A percentile compares a stretch with the other conserved stretches of the same genome.
phyloP scores from a whole-genome alignment of 2,888 invertebrate genomes.

The Orchestes rusci region DNA sequence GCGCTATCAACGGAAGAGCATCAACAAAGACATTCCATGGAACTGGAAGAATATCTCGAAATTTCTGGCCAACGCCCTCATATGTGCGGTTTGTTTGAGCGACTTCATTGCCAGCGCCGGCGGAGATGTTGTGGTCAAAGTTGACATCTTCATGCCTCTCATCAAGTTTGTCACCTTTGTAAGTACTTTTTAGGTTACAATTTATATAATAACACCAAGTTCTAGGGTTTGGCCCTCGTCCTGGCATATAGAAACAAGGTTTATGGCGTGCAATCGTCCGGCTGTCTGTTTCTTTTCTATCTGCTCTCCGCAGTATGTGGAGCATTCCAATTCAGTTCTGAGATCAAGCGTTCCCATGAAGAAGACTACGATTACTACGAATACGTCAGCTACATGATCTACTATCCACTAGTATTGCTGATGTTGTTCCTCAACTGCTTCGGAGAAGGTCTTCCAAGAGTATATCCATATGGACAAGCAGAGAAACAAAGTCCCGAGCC shows the following conservation, averaged over 20 bases:
- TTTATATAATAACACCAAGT: neutral
- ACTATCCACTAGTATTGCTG: constrained; percentile 37
- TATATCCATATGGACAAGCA: constrained; percentile 25
- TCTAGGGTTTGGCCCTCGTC: constrained; percentile 22
- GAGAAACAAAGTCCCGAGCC: constrained; percentile 27
- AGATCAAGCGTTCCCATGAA: constrained; percentile 18
- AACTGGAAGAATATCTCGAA: constrained; percentile 60
- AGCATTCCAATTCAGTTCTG: constrained; percentile 25
- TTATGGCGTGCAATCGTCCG: constrained; percentile 50
- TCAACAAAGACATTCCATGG: constrained; percentile 67
- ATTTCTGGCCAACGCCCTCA: constrained; percentile 52
- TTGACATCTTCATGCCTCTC: constrained; percentile 69
- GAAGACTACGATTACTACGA: constrained; percentile 23
- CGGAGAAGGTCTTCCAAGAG: constrained; percentile 36
- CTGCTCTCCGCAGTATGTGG: constrained; percentile 44
- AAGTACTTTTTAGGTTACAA: constrained; percentile 45
- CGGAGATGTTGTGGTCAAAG: constrained; percentile 51
- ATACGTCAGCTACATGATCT: constrained; percentile 36
- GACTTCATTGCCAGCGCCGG: constrained; percentile 44
- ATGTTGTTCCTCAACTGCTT: constrained; percentile 40
- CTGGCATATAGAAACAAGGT: constrained; percentile 45
- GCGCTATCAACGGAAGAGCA: constrained; percentile 62
- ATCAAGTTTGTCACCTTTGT: constrained; percentile 74
- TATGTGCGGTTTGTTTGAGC: constrained; percentile 56
- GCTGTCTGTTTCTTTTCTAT: constrained; percentile 52